Percentiles rank a stretch among this genome's conserved stretches.
These are phyloP conservation scores for Pluvialis apricaria DNA, from an alignment of 2,113 vertebrate species.

Conservation along the genomic window DNA sequence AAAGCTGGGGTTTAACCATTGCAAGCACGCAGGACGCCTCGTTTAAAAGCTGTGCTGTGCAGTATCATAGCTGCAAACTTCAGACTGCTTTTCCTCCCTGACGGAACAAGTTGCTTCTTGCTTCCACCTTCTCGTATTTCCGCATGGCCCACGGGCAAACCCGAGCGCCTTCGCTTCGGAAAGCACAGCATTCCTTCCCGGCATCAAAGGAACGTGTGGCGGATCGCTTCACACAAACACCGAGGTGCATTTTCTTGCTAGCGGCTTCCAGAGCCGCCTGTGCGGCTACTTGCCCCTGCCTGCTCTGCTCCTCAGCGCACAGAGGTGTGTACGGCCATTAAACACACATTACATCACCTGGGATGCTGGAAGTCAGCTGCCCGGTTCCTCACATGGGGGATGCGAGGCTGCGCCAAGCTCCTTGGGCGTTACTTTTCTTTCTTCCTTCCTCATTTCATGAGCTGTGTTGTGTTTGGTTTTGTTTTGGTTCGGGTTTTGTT, in stretches of 20 bases:
- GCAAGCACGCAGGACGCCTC: neutral
- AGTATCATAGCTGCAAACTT: neutral
- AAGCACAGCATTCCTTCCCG: neutral
- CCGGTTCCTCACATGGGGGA: neutral
- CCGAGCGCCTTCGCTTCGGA: neutral
- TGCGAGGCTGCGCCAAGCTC: neutral
- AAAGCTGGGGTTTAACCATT: neutral
- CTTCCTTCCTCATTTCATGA: slow-evolving; percentile 9
- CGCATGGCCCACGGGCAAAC: slow-evolving; percentile 11
- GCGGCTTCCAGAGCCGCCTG: neutral
- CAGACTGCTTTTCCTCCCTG: neutral
- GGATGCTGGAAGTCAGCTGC: slow-evolving; percentile 36
- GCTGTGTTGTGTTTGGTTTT: neutral
- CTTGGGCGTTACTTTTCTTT: slow-evolving; percentile 11
- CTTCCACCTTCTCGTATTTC: slow-evolving; percentile 26
- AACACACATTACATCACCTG: slow-evolving; percentile 27
- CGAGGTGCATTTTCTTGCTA: neutral
- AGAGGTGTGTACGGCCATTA: neutral
- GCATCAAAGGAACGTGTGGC: neutral
- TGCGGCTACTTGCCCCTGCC: neutral
- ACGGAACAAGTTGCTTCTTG: slow-evolving; percentile 33
- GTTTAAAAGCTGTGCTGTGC: neutral
- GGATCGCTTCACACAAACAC: neutral
- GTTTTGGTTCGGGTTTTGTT: neutral
- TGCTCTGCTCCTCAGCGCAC: neutral